phyloP scores from a whole-genome alignment of 2,888 invertebrate species.

The Aporophyla nigra region DNA sequence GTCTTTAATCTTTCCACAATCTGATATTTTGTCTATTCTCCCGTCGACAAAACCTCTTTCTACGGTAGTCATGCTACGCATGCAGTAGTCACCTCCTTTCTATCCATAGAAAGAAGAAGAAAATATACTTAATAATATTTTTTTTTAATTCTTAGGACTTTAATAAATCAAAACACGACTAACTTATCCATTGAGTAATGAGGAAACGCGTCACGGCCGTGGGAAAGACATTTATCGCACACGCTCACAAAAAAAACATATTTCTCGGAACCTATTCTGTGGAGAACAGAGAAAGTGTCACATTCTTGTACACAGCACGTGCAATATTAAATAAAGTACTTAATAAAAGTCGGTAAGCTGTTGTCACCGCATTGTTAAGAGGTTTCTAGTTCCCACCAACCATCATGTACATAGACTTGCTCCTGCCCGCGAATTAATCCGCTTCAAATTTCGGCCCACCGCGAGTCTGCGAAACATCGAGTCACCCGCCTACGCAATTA shows the following conservation, averaged over 20 bases:
- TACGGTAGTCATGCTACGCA: too few relatives aligned
- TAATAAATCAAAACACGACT: slow-evolving; percentile 4
- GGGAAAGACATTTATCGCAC: slow-evolving; percentile 53
- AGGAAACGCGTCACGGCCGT: slow-evolving; percentile 53
- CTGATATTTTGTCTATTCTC: too few relatives aligned
- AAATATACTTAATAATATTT: too few relatives aligned
- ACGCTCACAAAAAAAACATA: slow-evolving; percentile 22
- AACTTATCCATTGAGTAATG: slow-evolving; percentile 18
- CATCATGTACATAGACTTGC: background rate
- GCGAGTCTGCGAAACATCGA: too few relatives aligned
- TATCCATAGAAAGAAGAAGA: too few relatives aligned
- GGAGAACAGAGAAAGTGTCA: slow-evolving; percentile 51
- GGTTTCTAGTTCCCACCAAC: slow-evolving; percentile 23
- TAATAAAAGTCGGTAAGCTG: slow-evolving; percentile 27
- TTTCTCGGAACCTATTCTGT: slow-evolving; percentile 47
- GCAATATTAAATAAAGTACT: slow-evolving; percentile 42
- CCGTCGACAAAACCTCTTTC: too few relatives aligned
- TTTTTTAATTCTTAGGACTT: background rate
- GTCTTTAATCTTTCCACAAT: too few relatives aligned
- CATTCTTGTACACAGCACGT: slow-evolving; percentile 30
- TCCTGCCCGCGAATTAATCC: too few relatives aligned
- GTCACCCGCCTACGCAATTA: too few relatives aligned
- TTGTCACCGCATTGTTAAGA: slow-evolving; percentile 44
- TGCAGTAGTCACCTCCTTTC: too few relatives aligned
- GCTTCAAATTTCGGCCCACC: too few relatives aligned